Percentiles rank a stretch among this genome's conserved stretches.
These are phyloP conservation scores for Cinara cedri DNA, from an alignment of 2,888 invertebrate genomes.

Conservation along the genomic window DNA sequence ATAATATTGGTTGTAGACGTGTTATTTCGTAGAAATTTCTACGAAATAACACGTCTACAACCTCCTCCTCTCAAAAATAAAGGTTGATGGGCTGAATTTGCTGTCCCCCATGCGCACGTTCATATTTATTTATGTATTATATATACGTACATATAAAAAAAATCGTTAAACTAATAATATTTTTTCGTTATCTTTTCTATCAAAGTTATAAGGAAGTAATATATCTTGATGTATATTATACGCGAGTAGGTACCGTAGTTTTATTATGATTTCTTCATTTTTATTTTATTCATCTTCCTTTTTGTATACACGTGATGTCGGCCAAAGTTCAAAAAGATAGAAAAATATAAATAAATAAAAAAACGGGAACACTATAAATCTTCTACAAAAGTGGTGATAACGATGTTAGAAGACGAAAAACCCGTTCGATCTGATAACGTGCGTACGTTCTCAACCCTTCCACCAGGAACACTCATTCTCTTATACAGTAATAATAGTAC, in stretches of 20 bases:
- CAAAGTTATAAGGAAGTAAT: too few species aligned
- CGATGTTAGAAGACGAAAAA: conserved; percentile 33
- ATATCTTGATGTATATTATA: background rate
- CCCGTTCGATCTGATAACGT: conserved; percentile 44
- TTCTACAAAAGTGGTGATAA: conserved; percentile 26
- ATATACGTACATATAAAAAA: too few species aligned
- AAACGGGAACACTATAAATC: conserved; percentile 33
- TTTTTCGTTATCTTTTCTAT: too few species aligned
- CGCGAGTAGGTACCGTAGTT: background rate
- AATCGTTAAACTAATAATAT: too few species aligned
- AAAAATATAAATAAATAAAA: background rate
- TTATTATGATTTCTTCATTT: conserved; percentile 14
- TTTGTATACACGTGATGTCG: conserved; percentile 6
- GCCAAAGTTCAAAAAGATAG: conserved; percentile 37
- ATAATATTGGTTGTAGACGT: too few species aligned
- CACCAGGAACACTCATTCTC: background rate
- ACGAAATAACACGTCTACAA: too few species aligned
- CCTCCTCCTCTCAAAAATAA: too few species aligned
- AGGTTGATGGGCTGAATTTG: too few species aligned
- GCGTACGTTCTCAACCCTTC: conserved; percentile 1
- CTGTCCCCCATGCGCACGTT: too few species aligned
- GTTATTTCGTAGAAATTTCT: too few species aligned
- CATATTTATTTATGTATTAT: too few species aligned
- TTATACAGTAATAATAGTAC: background rate
- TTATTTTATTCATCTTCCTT: background rate